Evolutionary conservation across 2,113 vertebrate species (phyloP), one percentile per base, ranked within the genome.

Genomic region (Oceanites oceanicus): DNA sequence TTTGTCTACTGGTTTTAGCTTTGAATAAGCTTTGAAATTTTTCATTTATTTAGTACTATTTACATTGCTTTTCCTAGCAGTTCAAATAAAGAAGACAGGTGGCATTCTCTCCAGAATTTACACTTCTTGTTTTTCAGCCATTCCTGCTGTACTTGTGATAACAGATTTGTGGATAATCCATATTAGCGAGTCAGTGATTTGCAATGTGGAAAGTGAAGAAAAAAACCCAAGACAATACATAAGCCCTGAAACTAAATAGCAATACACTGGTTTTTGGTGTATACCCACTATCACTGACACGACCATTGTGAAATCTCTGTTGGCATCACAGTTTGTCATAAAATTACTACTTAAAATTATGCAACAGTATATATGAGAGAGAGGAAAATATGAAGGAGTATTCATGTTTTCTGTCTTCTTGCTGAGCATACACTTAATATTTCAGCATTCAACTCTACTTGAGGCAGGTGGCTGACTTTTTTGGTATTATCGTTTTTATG

Each of bases 181-280:
- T 92, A 65, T 45, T 73, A 78, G 29, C 94, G 58, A 96, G 77
- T 91, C 71, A 92, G 76, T 88, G 90, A 95, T 83, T 97, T 85
- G 25, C 45, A 66, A 19, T 26, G 40, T 22, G 29, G 40, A 47
- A 79, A 68, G 36, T 22, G 76, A 96, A 96, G 78, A 77, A 83
- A 42, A 50, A 38, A 29, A 5, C 12, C 1, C 19, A 32, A 45
- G 4, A 29, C 4, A 5, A 21, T 79, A 38, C 14, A 75, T 74
- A 96, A 96, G 90, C 52, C 85, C 91, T 67, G 32, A 94, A 86
- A 92, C 3, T 13, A 50, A 87, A 53, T 7, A 58, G 1, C 5
- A 76, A 3, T 70, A 32, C 3, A 4, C 3, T 68, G 20, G 1
- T 3, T 76, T 65, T 90, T 72, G 30, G 22, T 47, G 29, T 40